Evolutionary conservation across 2,113 vertebrate genomes (phyloP).

Genomic region (Onychostoma macrolepis): DNA sequence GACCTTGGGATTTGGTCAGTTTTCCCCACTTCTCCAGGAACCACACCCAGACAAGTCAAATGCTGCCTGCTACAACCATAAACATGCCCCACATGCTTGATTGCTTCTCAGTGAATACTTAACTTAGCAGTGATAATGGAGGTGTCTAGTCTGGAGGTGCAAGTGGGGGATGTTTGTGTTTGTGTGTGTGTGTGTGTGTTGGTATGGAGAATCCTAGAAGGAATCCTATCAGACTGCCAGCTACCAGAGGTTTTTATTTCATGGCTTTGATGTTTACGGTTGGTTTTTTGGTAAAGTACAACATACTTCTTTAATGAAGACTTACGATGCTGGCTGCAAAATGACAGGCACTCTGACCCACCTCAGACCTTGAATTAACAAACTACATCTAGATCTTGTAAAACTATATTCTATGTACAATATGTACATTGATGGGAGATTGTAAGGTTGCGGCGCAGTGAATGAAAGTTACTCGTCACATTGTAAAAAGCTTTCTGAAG

Average conservation of each 20-base stretch:
- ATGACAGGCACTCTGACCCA: background rate
- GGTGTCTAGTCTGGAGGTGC: constrained; percentile 43
- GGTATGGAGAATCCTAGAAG: background rate
- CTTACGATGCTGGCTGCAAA: background rate
- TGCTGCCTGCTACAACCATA: constrained; percentile 48
- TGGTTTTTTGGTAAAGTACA: constrained; percentile 5
- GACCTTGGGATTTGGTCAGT: constrained; percentile 47
- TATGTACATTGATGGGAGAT: background rate
- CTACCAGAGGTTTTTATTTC: constrained; percentile 24
- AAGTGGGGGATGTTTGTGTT: background rate
- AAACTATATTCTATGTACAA: background rate
- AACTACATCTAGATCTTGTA: constrained; percentile 10
- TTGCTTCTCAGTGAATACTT: constrained; percentile 54
- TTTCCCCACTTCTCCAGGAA: constrained; percentile 20
- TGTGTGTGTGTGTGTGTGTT: constrained; percentile 22
- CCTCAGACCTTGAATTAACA: constrained; percentile 5
- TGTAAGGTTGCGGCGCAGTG: background rate
- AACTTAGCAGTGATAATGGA: constrained; percentile 56
- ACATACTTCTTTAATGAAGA: constrained; percentile 26
- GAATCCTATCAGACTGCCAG: background rate
- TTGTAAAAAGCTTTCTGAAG: constrained; percentile 12
- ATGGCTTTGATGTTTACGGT: constrained; percentile 36
- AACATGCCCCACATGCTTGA: constrained; percentile 60
- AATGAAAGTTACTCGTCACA: constrained; percentile 2
- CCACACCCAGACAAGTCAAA: constrained; percentile 59